Evolutionary conservation across 2,888 invertebrate genomes (phyloP).

Genomic region (Mesoligia furuncula): DNA sequence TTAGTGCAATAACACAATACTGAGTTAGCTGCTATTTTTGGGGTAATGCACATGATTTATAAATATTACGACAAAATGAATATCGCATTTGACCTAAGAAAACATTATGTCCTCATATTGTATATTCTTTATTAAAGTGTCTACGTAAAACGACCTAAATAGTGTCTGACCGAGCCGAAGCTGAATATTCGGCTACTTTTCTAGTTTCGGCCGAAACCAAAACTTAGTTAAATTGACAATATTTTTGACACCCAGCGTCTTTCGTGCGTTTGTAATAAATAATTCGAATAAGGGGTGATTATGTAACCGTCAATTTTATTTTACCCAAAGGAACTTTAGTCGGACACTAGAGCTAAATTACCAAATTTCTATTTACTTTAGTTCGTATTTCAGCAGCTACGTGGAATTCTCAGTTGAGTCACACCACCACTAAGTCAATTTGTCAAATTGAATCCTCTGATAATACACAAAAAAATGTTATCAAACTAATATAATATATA

Average conservation of each 20-base stretch:
- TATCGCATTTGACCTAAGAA: conserved; percentile 66
- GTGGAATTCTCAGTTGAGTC: conserved; percentile 76
- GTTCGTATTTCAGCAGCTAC: conserved; percentile 70
- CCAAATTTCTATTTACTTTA: conserved; percentile 64
- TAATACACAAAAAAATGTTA: conserved; percentile 47
- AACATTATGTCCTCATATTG: conserved; percentile 78
- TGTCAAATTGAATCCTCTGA: conserved; percentile 33
- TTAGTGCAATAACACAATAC: conserved; percentile 73
- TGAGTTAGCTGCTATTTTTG: conserved; percentile 69
- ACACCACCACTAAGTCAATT: conserved; percentile 83
- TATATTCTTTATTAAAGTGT: conserved; percentile 58
- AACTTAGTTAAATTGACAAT: background rate
- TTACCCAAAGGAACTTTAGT: background rate
- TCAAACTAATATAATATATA: conserved; percentile 47
- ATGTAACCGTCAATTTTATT: background rate
- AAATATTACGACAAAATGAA: conserved; percentile 63
- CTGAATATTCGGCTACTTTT: background rate
- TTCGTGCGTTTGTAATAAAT: conserved; percentile 1
- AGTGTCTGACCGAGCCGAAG: conserved; percentile 21
- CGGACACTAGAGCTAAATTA: conserved; percentile 46
- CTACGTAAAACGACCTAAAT: conserved; percentile 58
- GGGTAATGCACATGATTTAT: conserved; percentile 61
- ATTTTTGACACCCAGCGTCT: background rate
- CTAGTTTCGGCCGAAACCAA: background rate
- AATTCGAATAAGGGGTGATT: background rate